Percentiles rank a stretch among this genome's conserved stretches.
phyloP scores from a whole-genome alignment of 2,888 invertebrate species.

The Melipona bicolor region DNA sequence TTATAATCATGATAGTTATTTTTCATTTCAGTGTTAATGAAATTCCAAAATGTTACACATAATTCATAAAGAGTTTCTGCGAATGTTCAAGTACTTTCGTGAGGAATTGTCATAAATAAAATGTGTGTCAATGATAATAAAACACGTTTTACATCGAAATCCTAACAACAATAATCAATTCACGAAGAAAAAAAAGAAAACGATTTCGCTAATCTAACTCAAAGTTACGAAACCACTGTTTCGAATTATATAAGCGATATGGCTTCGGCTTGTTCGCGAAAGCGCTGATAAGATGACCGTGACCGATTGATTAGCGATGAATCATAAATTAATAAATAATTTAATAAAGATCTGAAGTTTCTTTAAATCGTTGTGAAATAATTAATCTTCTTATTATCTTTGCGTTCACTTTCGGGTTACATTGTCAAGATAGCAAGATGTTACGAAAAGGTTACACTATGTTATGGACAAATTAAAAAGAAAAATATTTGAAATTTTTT shows the following conservation, averaged over 20 bases:
- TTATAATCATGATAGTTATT: no score
- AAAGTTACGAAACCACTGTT: neutral
- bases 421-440: neutral
- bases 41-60: no score
- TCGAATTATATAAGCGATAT: conserved; percentile 25
- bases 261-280: neutral
- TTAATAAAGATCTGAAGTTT: neutral
- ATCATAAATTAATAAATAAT: no score
- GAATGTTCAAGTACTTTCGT: no score
- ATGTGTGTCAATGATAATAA: no score
- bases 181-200: neutral
- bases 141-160: no score
- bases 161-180: no score
- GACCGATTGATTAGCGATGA: conserved; percentile 17
- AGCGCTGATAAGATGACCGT: conserved; percentile 11
- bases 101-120: no score
- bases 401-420: neutral
- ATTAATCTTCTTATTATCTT: neutral
- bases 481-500: neutral
- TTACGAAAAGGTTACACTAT: neutral
- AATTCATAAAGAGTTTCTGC: no score
- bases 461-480: neutral
- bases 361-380: neutral
- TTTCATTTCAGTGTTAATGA: no score
- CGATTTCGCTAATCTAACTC: neutral